Evolutionary conservation across 53 echinoderm and acorn worm genomes (phyloP), one percentile per base, ranked within the genome.

Genomic region (Echinarachnius parma): DNA sequence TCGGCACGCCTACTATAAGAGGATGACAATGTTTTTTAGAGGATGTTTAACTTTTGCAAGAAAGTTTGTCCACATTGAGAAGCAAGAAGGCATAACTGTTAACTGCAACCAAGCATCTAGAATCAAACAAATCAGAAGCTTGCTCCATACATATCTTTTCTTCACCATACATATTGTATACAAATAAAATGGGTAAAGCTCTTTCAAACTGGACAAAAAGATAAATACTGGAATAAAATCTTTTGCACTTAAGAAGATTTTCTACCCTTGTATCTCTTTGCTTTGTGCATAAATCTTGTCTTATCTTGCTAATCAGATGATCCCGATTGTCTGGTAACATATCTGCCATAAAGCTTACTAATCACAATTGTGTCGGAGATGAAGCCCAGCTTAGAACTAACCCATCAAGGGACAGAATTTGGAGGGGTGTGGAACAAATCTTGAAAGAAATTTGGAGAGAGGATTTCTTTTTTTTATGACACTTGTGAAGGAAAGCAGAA

Each of bases 281-380:
- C 18, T 5, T 15, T 3, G n/a, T n/a, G n/a, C 35, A n/a, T 26
- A 72, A 72, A 72, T 56, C 57, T 52, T 54, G 44, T 39, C 27
- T 72, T 72, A 57, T 72, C 74, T 56, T 72, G 25, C 46, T 72
- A 56, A 72, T 72, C 74, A 72, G 74, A 56, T 72, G 57, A 72
- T 55, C 57, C 21, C 5, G 28, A 56, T 72, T 72, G 74, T 72
- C 54, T 37, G 26, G 58, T 37, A 72, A 72, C 74, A 39, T 72
- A 72, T 72, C 74, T 29, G 11, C 45, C 44, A 28, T 72, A 37
- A 72, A 10, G 44, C 74, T 42, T 20, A 18, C 44, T 56, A 72
- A 72, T 55, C 55, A 28, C 53, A 28, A 56, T 72, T 72, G 74
- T 72, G 16, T 24, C 0, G 16, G 36, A 13, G 18, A 19, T 50